Evolutionary conservation across 2,888 invertebrate genomes (phyloP).

Genomic region (Scaptomyza polygonia): DNA sequence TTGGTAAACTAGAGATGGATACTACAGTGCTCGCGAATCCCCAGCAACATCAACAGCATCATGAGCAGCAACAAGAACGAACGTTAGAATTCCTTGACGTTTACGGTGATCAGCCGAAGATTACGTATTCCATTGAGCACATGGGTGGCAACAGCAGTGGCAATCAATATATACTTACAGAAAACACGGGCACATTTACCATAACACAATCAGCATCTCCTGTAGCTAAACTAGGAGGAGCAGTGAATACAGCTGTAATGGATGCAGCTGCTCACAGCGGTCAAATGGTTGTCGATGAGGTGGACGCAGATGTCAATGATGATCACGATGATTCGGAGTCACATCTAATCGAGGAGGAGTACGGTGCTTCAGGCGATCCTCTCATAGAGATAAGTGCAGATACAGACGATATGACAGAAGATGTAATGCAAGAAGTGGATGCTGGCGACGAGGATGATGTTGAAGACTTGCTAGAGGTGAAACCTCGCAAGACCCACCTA

Average conservation of each 20-base stretch:
- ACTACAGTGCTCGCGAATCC: conserved; percentile 34
- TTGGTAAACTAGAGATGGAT: conserved; percentile 45
- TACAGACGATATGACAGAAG: conserved; percentile 50
- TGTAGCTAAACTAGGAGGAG: conserved; percentile 69
- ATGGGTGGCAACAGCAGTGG: conserved; percentile 77
- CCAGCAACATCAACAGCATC: conserved; percentile 45
- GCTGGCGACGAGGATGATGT: conserved; percentile 54
- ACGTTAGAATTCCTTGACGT: conserved; percentile 83
- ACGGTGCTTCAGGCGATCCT: conserved; percentile 61
- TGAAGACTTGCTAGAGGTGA: conserved; percentile 55
- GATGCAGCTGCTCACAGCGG: conserved; percentile 55
- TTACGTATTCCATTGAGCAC: conserved; percentile 83
- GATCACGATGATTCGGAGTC: conserved; percentile 72
- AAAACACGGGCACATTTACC: conserved; percentile 81
- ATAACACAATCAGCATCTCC: conserved; percentile 70
- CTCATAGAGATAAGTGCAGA: conserved; percentile 67
- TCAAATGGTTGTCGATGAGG: conserved; percentile 71
- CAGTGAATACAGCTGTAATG: conserved; percentile 44
- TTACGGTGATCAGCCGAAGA: conserved; percentile 82
- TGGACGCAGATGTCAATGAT: conserved; percentile 61
- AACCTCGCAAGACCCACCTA: conserved; percentile 59
- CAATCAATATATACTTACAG: conserved; percentile 83
- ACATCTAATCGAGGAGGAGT: conserved; percentile 80
- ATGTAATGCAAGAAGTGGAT: conserved; percentile 49
- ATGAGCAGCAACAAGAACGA: conserved; percentile 47